A percentile compares a stretch with the other conserved stretches of the same genome.
These are phyloP conservation scores for Cydia pomonella DNA, from an alignment of 1,140 invertebrate genomes.

Conservation along the genomic window DNA sequence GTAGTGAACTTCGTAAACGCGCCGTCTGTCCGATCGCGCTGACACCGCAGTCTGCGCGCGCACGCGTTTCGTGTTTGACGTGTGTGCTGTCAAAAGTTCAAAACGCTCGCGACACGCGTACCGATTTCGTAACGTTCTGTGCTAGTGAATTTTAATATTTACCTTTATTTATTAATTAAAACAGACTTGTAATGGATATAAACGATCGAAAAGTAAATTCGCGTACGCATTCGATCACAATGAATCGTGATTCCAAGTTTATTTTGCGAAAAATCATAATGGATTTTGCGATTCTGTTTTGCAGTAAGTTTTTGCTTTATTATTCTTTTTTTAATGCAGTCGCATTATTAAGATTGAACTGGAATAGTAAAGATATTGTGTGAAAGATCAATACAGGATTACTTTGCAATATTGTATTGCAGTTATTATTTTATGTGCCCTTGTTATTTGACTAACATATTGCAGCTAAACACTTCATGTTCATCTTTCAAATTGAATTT, in stretches of 20 bases:
- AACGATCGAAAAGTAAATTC: constrained; percentile 64
- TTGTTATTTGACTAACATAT: constrained; percentile 24
- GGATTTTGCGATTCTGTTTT: constrained; percentile 70
- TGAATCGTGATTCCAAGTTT: constrained; percentile 67
- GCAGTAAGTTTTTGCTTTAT: constrained; percentile 58
- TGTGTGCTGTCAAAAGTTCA: constrained; percentile 48
- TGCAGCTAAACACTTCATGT: neutral
- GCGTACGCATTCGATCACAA: constrained; percentile 60
- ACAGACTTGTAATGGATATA: constrained; percentile 60
- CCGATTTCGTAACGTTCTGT: constrained; percentile 63
- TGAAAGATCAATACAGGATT: neutral
- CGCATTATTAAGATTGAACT: constrained; percentile 33
- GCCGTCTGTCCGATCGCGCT: constrained; percentile 35
- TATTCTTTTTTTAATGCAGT: constrained; percentile 35
- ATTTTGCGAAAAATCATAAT: constrained; percentile 70
- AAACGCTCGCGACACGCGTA: constrained; percentile 38
- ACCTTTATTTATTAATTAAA: constrained; percentile 43
- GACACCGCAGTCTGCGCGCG: constrained; percentile 63
- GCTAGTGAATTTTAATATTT: constrained; percentile 41
- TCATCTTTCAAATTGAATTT: too few relatives aligned
- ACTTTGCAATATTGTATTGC: constrained; percentile 43
- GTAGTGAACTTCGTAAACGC: constrained; percentile 40
- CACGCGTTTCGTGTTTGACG: constrained; percentile 68
- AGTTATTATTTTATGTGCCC: constrained; percentile 43
- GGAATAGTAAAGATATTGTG: constrained; percentile 42